Base-by-base conservation (phyloP, 2,888 invertebrate genomes). In the Lasius fuliginosus region DNA sequence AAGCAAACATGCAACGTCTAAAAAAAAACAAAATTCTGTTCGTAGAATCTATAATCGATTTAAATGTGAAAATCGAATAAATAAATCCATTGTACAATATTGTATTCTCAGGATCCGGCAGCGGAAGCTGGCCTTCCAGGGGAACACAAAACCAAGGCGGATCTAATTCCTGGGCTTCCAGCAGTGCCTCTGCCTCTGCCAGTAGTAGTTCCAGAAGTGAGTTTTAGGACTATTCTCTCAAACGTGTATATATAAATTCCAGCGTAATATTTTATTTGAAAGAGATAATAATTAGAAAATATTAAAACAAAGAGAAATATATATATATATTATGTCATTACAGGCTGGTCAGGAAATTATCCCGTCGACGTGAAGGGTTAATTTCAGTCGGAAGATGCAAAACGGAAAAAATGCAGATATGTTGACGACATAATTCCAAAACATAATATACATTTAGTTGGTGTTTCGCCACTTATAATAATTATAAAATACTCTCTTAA, bases 141-240 rank as follows among this genome's bases (percentile, higher is more conserved):
- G 86, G 74, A 12, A 60, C 76, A 0, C 84, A 62, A n/a, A 87
- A 84, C 40, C 68, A 75, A 15, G 85, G 23, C 9, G 65, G 33
- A 36, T 84, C 58, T 75, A 76, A 85, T 36, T 40, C 87, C 5
- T 91, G 90, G 88, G 8, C 88, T 30, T 89, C 90, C 0, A 84
- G 87, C 30, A 83, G 87, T 2, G 88, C 89, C 4, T 85, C 86
- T 42, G 87, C 87, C 11, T 86, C 73, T 53, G 85, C 89, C 5
- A 83, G 82, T 9, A 86, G 88, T 60, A 89, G 33, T 42, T 83
- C 89, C 0, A 69, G 46, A 56, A 89, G 89, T 89, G 36, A 85
- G 83, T 89, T 67, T 40, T 1, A 8, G 15, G 1, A 46, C 49
- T 30, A n/a, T 42, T 33, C 40, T 23, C 27, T n/a, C 4, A n/a